Evolutionary conservation across 2,113 vertebrate genomes (phyloP).

Genomic region (Marcusenius ussheri): DNA sequence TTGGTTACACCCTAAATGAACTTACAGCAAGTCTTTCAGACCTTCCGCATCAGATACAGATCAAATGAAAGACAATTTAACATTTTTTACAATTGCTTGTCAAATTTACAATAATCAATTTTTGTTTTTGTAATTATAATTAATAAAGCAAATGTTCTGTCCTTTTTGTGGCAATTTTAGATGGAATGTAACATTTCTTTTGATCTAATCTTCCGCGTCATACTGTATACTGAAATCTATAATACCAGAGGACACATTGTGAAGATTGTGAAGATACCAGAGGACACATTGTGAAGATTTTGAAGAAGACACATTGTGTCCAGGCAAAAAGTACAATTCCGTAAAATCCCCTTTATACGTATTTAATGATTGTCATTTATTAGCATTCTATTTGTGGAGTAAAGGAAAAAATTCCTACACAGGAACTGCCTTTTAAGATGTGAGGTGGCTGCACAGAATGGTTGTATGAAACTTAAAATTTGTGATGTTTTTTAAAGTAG

Average conservation of each 20-base stretch:
- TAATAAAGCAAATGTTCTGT: not conserved
- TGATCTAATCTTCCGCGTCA: not conserved
- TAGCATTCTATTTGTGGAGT: not conserved
- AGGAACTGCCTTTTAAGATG: not conserved
- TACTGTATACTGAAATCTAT: not conserved
- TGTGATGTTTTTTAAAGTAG: no score
- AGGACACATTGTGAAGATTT: not conserved
- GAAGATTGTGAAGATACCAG: not conserved
- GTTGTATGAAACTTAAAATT: no score
- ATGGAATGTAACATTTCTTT: not conserved
- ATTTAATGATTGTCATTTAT: not conserved
- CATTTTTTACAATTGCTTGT: not conserved
- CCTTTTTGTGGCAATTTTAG: not conserved
- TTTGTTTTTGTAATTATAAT: not conserved
- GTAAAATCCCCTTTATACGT: not conserved
- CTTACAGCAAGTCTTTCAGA: not conserved
- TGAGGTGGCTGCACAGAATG: no score
- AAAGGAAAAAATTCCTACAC: not conserved
- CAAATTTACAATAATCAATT: not conserved
- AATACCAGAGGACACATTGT: not conserved
- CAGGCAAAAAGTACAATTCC: not conserved
- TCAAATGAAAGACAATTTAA: not conserved
- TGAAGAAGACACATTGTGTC: not conserved
- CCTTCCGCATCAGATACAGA: not conserved
- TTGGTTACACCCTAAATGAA: not conserved